These are phyloP conservation scores for Stegastes partitus DNA, from an alignment of 2,113 vertebrate species.

Conservation along the genomic window DNA sequence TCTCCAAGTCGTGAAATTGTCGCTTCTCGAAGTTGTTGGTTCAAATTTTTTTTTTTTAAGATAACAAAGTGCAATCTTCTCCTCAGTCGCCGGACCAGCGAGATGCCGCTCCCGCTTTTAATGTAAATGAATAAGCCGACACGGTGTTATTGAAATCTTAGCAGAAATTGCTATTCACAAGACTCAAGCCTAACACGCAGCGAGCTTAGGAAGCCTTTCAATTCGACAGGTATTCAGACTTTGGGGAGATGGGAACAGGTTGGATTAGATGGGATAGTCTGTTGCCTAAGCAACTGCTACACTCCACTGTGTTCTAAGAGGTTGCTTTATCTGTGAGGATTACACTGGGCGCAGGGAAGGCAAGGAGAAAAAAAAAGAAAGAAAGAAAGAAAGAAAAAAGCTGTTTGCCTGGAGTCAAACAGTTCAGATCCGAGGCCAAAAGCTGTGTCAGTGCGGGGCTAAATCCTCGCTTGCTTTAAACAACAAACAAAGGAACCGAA, in stretches of 20 bases:
- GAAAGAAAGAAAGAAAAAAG: conserved; percentile 20
- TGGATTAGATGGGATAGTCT: conserved; percentile 80
- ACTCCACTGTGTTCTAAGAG: conserved; percentile 71
- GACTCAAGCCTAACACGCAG: conserved; percentile 64
- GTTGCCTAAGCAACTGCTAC: conserved; percentile 78
- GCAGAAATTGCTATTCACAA: conserved; percentile 59
- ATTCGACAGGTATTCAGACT: conserved; percentile 71
- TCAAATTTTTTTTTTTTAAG: not conserved
- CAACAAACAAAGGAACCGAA: conserved; percentile 72
- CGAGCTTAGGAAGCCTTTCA: conserved; percentile 60
- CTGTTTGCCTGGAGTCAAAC: conserved; percentile 71
- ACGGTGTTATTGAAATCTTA: conserved; percentile 43
- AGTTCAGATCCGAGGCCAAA: conserved; percentile 69
- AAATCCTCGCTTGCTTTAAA: conserved; percentile 72
- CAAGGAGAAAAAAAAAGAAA: not conserved
- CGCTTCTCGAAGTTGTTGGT: conserved; percentile 17
- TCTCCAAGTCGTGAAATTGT: conserved; percentile 16
- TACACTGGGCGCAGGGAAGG: conserved; percentile 49
- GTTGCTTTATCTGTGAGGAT: conserved; percentile 78
- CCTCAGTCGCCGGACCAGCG: not conserved
- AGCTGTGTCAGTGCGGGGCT: conserved; percentile 63
- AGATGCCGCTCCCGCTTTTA: conserved; percentile 15
- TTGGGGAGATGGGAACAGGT: conserved; percentile 71
- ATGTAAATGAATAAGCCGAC: conserved; percentile 37
- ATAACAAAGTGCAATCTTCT: conserved; percentile 5